Evolutionary conservation across 2,797 vertebrate species (phyloP).

Genomic region (Eulemur albifrons): DNA sequence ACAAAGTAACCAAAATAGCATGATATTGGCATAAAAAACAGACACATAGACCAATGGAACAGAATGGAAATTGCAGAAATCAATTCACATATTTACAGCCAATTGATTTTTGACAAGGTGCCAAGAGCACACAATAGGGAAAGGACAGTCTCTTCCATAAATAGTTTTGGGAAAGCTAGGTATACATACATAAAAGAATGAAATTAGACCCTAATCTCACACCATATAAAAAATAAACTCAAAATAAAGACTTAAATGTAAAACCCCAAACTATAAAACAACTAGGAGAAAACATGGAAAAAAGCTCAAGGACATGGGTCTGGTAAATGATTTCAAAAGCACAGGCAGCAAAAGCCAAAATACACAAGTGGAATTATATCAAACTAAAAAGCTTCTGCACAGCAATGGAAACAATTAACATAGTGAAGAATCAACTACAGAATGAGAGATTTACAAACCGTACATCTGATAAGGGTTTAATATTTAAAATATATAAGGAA

Average conservation of each 20-base stretch:
- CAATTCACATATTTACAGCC: neutral
- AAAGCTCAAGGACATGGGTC: too few relatives aligned
- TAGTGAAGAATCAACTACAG: too few relatives aligned
- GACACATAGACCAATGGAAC: neutral
- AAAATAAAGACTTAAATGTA: neutral
- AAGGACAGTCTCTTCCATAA: neutral
- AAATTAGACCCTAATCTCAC: neutral
- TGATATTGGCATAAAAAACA: neutral
- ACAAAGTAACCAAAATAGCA: neutral
- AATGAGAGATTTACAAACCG: too few relatives aligned
- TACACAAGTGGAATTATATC: too few relatives aligned
- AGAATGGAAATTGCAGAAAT: neutral
- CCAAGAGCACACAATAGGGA: neutral
- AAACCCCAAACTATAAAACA: neutral
- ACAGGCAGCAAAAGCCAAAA: too few relatives aligned
- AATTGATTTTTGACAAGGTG: neutral
- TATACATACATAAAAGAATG: neutral
- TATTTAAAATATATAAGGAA: too few relatives aligned
- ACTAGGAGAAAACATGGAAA: neutral
- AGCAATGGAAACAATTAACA: too few relatives aligned
- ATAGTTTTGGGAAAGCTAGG: too few relatives aligned
- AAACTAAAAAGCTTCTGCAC: too few relatives aligned
- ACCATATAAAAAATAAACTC: neutral
- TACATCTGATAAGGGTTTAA: too few relatives aligned
- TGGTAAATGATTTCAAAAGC: too few relatives aligned